Evolutionary conservation across 53 echinoderm and acorn worm species (phyloP).

Genomic region (Stichopus horrens): DNA sequence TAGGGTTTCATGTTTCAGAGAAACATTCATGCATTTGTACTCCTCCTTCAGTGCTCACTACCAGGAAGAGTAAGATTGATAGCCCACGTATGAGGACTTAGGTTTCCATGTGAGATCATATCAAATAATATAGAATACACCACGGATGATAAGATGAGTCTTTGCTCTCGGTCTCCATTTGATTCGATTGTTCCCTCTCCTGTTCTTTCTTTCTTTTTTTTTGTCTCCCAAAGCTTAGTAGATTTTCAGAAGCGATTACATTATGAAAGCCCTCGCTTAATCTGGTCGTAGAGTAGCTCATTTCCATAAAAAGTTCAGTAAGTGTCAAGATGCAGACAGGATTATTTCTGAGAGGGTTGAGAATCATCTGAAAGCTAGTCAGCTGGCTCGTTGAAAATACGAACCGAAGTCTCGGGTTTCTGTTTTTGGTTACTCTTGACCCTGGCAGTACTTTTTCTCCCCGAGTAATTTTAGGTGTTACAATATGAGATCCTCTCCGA

Average conservation of each 20-base stretch:
- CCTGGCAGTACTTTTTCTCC: neutral
- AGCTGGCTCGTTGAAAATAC: neutral
- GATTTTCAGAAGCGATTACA: neutral
- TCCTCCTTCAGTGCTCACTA: neutral
- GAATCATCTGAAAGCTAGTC: neutral
- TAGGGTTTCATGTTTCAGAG: neutral
- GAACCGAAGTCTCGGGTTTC: neutral
- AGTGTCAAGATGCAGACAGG: conserved; percentile 6
- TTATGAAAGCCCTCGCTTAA: neutral
- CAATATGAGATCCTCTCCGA: too few relatives aligned
- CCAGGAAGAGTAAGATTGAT: neutral
- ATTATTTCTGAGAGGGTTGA: neutral
- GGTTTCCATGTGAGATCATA: neutral
- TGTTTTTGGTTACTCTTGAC: neutral
- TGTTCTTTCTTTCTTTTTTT: neutral
- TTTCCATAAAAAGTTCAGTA: conserved; percentile 7
- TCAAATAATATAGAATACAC: neutral
- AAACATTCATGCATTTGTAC: conserved; percentile 9
- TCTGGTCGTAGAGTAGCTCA: neutral
- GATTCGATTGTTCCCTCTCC: neutral
- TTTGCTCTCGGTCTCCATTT: neutral
- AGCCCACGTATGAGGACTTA: neutral
- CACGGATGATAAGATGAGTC: neutral
- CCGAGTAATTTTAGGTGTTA: neutral
- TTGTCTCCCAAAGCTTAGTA: neutral